These are phyloP conservation scores for Hirtodrosophila trivittata DNA, from an alignment of 2,888 invertebrate genomes.

Conservation along the genomic window DNA sequence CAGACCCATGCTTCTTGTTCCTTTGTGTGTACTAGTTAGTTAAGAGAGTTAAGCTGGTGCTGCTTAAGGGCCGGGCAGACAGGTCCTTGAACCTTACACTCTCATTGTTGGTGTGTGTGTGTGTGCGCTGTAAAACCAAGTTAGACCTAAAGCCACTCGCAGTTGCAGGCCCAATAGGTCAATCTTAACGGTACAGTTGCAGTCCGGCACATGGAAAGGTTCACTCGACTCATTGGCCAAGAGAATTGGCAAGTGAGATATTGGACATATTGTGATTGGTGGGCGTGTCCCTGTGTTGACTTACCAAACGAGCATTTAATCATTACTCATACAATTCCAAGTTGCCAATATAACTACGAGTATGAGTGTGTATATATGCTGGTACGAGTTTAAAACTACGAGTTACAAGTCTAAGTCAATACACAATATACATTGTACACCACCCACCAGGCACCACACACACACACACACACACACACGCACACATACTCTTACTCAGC, in stretches of 20 bases:
- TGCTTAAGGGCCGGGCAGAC: background rate
- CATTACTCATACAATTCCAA: conserved; percentile 28
- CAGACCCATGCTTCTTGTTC: background rate
- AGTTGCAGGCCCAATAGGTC: conserved; percentile 33
- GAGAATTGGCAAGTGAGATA: background rate
- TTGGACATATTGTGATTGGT: background rate
- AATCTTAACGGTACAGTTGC: conserved; percentile 15
- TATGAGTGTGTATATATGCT: too few species aligned
- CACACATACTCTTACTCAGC: conserved; percentile 5
- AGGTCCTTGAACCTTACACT: conserved; percentile 1
- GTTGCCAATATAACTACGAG: conserved; percentile 16
- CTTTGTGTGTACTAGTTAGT: conserved; percentile 1
- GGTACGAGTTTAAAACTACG: too few species aligned
- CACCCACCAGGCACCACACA: background rate
- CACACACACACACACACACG: background rate
- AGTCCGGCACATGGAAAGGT: background rate
- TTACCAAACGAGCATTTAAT: conserved; percentile 26
- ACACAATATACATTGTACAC: background rate
- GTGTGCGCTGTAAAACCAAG: background rate
- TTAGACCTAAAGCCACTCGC: conserved; percentile 10
- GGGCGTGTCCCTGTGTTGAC: conserved; percentile 12
- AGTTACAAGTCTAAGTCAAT: too few species aligned
- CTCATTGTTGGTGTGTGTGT: background rate
- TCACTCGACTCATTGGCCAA: conserved; percentile 3
- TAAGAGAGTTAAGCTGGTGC: background rate